Evolutionary conservation across 1,140 invertebrate species (phyloP).

Genomic region (Anastrepha obliqua): DNA sequence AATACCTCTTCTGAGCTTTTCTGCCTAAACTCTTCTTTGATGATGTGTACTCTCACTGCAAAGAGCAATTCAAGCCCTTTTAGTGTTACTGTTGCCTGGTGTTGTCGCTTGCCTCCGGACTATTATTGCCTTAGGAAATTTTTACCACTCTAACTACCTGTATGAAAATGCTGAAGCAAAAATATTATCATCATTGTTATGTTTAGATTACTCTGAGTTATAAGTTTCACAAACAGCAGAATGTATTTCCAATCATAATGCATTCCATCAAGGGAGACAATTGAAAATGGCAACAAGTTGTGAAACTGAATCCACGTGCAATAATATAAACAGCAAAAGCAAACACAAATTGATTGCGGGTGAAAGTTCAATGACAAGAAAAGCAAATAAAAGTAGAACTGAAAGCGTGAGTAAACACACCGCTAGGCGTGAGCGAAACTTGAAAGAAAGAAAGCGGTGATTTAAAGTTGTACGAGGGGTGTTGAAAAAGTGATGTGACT

Average conservation of each 20-base stretch:
- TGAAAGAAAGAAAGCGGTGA: neutral
- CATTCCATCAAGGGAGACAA: neutral
- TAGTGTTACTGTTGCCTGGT: no score
- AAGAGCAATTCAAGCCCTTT: no score
- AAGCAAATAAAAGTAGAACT: neutral
- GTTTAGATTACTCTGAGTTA: no score
- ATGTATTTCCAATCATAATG: neutral
- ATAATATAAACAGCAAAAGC: neutral
- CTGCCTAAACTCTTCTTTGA: no score
- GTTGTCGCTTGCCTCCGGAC: no score
- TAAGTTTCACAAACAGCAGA: neutral
- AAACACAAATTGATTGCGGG: neutral
- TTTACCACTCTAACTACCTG: no score
- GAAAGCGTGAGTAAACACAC: neutral
- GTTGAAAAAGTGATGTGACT: neutral
- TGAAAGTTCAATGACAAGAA: conserved; percentile 32
- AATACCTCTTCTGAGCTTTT: no score
- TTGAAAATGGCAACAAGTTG: neutral
- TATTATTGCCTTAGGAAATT: no score
- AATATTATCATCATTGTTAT: no score
- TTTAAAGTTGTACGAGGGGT: neutral
- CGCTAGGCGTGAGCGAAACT: no score
- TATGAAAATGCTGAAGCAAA: no score
- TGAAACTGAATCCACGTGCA: conserved; percentile 8
- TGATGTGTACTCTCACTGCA: no score